Evolutionary conservation across 2,113 vertebrate species (phyloP), one percentile per base, ranked within the genome.

Genomic region (Maccullochella peelii): DNA sequence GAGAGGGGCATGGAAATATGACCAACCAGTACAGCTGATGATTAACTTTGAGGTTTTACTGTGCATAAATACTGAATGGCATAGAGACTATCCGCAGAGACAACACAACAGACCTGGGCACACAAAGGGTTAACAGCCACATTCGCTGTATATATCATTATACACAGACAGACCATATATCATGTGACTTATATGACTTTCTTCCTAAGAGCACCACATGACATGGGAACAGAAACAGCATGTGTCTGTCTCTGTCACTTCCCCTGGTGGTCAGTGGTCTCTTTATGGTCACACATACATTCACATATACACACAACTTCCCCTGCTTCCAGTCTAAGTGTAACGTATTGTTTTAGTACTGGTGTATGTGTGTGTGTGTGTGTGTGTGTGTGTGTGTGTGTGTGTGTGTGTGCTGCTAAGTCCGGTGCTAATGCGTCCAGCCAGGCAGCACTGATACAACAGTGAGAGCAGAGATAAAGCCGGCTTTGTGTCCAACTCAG

Each of bases 391-490:
- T 80, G 72, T 79, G 78, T 57, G 75, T 55, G 67, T 68, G 67
- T 86, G 79, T 78, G 86, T n/a, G n/a, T n/a, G n/a, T n/a, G n/a
- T n/a, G 23, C 65, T 82, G 79, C 42, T 88, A 69, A 78, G 82
- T 80, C 87, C 23, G 36, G 84, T 84, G 82, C 83, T 91, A 89
- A 92, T 90, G 87, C 76, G 78, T 88, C 82, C 88, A 91, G 86
- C 85, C 91, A 89, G 90, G 93, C 91, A 77, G 91, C 90, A 89
- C 88, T 92, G 88, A 91, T 86, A 87, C 84, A 88, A 83, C 90
- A 93, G 61, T 69, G 90, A 89, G 88, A 77, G 77, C 62, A 42
- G 66, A 91, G 91, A 94, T 93, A 93, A 94, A 91, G 89, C 68
- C 77, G 59, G 89, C 92, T 91, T 93, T 94, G 93, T 94, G 88